Percentiles rank a stretch among this genome's conserved stretches.
Conservation (phyloP, 2,797 vertebrate species). For the Philypnodon macrostomus region DNA sequence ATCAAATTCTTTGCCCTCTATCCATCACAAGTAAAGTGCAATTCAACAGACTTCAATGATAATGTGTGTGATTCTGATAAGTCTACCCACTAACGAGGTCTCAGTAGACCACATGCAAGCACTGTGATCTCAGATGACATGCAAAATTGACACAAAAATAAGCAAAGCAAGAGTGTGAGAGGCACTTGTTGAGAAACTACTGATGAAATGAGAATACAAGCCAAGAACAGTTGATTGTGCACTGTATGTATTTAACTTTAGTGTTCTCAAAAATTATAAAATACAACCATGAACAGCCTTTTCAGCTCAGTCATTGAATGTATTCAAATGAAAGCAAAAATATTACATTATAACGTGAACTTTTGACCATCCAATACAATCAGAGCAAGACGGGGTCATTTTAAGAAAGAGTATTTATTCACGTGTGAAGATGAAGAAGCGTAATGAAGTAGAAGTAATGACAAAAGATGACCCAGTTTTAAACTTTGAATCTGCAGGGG, state of each 20-base stretch:
- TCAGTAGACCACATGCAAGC: background rate
- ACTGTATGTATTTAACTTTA: too few species aligned
- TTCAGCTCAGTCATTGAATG: too few species aligned
- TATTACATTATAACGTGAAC: background rate
- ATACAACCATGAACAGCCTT: too few species aligned
- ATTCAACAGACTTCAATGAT: slow-evolving; percentile 17
- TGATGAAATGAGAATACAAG: too few species aligned
- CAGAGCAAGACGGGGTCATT: slow-evolving; percentile 21
- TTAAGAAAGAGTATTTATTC: slow-evolving; percentile 34
- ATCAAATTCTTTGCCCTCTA: background rate
- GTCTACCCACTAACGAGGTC: background rate
- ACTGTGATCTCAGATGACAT: background rate
- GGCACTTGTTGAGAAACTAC: too few species aligned
- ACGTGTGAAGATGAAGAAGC: slow-evolving; percentile 51
- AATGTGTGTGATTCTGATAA: slow-evolving; percentile 47
- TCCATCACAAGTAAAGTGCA: background rate
- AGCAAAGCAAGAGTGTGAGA: too few species aligned
- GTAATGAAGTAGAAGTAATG: slow-evolving; percentile 19
- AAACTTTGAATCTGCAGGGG: slow-evolving; percentile 59
- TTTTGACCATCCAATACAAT: background rate
- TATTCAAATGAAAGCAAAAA: too few species aligned
- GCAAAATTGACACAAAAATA: background rate
- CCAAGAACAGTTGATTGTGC: too few species aligned
- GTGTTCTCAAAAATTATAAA: too few species aligned
- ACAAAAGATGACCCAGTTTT: slow-evolving; percentile 74